Evolutionary conservation across 2,797 vertebrate species (phyloP), one percentile per base, ranked within the genome.

Genomic region (Catharus ustulatus): DNA sequence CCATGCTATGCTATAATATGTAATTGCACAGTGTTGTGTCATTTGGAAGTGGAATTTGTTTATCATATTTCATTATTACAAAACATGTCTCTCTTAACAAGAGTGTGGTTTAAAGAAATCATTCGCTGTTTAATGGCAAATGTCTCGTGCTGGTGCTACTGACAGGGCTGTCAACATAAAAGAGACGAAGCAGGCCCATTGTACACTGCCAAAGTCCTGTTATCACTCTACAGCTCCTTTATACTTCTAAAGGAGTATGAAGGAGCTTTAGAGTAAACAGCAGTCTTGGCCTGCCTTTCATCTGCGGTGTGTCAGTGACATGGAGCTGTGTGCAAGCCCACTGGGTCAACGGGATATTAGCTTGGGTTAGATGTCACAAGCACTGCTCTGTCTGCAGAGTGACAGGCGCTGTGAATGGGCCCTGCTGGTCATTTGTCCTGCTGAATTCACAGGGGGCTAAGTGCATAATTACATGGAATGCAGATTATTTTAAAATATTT

Each of bases 91-190:
- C 64, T 82, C 11, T 52, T 62, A 75, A 55, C 36, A 66, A 9
- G 72, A 91, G 54, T 5, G 38, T 64, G 42, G 38, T 68, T 93
- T 93, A 51, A 76, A 80, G 83, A 81, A 93, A 38, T 42, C 84
- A 52, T 48, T 85, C 0, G 0, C 57, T 2, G 2, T 55, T 92
- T 93, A 72, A 91, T n/a, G 48, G 69, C 69, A 76, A 67, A 19
- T 75, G 84, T 24, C 58, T 91, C 0, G 3, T 59, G 75, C 45
- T 83, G 69, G 76, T 80, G 69, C 86, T 86, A 91, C 58, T 81
- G 90, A 94, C 62, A 78, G 78, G 30, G 30, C 75, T 95, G 93
- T 95, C 84, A 87, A 89, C 90, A 72, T 93, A 78, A 92, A 80
- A 95, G 89, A 93, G 81, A 85, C 0, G 0, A 72, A 55, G 76